Base-by-base conservation (phyloP, 2,888 invertebrate species). In the Dicranocentrus wangi region DNA sequence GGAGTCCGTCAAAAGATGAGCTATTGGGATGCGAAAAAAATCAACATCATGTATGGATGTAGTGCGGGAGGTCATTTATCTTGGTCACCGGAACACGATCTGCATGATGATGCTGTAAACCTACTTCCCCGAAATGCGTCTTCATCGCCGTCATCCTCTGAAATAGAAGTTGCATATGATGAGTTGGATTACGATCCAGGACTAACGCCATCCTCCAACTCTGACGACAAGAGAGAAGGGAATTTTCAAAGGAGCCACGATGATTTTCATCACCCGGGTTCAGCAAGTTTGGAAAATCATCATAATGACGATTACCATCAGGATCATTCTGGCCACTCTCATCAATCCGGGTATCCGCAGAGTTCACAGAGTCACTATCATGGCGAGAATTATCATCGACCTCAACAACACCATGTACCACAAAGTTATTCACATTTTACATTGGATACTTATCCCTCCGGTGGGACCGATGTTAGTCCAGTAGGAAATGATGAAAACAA, bases 11-110 rank as follows among this genome's bases (percentile, higher is more conserved):
- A 83, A 53, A 79, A 65, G 32, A 85, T 85, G 85, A 84, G 84
- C 68, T 47, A 82, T 47, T 84, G 85, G 84, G 85, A 85, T 75
- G 82, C 77, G 27, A 79, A 84, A 68, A 84, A 83, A 66, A 76
- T 83, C 71, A 71, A 79, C 70, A 65, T 73, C 25, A 84, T 84
- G 84, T 84, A 84, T 75, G 78, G 79, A 13, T 84, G 84, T 55
- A 81, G 75, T 21, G 68, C 65, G 10, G 72, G 63, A 32, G 76
- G 79, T 79, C 80, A 80, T 80, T 47, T 80, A 43, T 80, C 80
- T 80, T 80, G 80, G 80, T 73, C 72, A 68, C 72, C 72, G 39
- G 80, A 80, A 73, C 80, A 80, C 68, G 79, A 80, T 43, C 58
- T 53, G 13, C 28, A 80, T 51, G 72, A 72, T 73, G 75, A 60